Conservation (phyloP, 1,140 invertebrate genomes). For the Sinonovacula constricta region DNA sequence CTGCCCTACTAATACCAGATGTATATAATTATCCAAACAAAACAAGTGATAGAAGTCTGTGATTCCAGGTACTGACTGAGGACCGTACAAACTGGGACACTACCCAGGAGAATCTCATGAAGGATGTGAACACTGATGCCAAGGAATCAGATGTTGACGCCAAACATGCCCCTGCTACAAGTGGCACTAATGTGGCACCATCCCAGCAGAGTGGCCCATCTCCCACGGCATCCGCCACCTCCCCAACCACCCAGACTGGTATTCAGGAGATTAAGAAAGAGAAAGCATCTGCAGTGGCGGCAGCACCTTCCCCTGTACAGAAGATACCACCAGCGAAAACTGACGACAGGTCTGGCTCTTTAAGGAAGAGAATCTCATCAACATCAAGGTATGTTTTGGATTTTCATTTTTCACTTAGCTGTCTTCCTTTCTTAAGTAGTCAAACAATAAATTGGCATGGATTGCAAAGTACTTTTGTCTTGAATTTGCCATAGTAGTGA, state of each 20-base stretch:
- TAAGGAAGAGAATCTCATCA: conserved; percentile 60
- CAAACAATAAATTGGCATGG: no score
- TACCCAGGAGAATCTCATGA: conserved; percentile 54
- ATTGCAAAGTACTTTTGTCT: no score
- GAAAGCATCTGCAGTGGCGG: conserved; percentile 9
- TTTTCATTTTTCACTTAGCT: no score
- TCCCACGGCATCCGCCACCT: not conserved
- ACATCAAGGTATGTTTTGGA: conserved; percentile 33
- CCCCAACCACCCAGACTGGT: conserved; percentile 8
- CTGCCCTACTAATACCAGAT: no score
- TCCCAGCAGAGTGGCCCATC: not conserved
- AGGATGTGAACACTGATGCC: conserved; percentile 16
- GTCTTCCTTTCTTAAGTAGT: no score
- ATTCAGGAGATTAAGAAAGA: conserved; percentile 30
- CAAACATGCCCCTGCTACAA: not conserved
- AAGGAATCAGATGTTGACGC: conserved; percentile 25
- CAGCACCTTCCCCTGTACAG: conserved; percentile 20
- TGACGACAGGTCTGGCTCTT: conserved; percentile 31
- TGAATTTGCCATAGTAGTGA: no score
- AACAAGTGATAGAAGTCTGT: no score
- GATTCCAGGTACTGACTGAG: conserved; percentile 68
- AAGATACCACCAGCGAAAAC: conserved; percentile 47
- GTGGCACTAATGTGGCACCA: not conserved
- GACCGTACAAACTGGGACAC: conserved; percentile 59
- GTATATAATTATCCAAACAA: no score